A percentile compares a stretch with the other conserved stretches of the same genome.
These are phyloP conservation scores for Melanaphis sacchari DNA, from an alignment of 1,140 invertebrate genomes.

Conservation along the genomic window DNA sequence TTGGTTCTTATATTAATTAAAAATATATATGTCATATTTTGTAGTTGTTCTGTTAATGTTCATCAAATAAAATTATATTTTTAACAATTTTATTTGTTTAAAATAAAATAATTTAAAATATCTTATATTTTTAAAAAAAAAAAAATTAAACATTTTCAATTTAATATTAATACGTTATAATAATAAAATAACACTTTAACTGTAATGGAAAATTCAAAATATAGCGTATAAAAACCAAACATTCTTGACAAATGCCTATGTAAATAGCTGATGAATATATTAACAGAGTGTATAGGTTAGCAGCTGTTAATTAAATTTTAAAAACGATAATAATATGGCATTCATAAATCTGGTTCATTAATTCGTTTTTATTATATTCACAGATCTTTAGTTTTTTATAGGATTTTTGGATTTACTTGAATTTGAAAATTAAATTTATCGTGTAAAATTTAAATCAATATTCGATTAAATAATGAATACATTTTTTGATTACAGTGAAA, in stretches of 20 bases:
- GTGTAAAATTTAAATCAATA: background rate
- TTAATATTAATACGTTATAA: no score
- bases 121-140: no score
- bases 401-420: background rate
- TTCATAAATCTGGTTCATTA: background rate
- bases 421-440: background rate
- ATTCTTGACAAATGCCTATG: background rate
- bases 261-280: background rate
- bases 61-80: background rate
- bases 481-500: slow-evolving; percentile 32
- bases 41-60: background rate
- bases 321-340: background rate
- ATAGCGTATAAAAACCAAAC: background rate
- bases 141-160: background rate
- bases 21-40: no score
- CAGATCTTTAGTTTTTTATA: background rate
- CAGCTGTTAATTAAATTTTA: background rate
- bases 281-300: background rate
- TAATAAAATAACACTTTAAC: background rate
- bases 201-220: background rate
- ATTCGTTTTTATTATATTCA: background rate
- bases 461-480: background rate
- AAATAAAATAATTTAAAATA: background rate
- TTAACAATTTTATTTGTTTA: background rate
- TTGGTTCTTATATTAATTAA: no score